phyloP scores from a whole-genome alignment of 2,113 vertebrate species.

The Miniopterus natalensis region DNA sequence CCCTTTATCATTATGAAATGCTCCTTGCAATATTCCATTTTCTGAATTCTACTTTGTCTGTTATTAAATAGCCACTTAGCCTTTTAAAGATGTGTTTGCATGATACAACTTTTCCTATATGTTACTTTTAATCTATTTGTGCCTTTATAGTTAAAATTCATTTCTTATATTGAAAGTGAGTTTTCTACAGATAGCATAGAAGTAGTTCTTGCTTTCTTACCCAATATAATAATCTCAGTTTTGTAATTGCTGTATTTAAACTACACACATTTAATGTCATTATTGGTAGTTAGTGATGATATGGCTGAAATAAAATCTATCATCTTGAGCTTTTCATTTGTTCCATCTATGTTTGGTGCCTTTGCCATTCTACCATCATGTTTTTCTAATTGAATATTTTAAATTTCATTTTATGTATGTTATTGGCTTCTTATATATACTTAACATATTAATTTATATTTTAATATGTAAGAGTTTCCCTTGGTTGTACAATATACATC shows the following conservation, averaged over 20 bases:
- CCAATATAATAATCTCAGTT: neutral
- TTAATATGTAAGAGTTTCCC: neutral
- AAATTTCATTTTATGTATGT: neutral
- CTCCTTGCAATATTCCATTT: no score
- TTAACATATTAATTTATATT: neutral
- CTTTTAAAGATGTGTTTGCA: neutral
- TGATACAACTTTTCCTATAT: neutral
- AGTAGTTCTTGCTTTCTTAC: neutral
- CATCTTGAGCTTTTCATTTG: neutral
- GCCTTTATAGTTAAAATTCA: slow-evolving; percentile 11
- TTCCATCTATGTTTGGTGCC: neutral
- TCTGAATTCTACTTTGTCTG: no score
- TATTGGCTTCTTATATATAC: neutral
- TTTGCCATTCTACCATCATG: neutral
- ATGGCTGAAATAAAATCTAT: neutral
- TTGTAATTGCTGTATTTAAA: neutral
- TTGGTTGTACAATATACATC: neutral
- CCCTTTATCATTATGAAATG: no score
- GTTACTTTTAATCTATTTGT: neutral
- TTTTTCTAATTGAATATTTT: neutral
- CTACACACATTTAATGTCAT: neutral
- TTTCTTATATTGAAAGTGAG: neutral
- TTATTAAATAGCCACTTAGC: neutral
- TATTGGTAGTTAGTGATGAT: neutral
- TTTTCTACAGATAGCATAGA: neutral